Base-by-base conservation (phyloP, 2,113 vertebrate species). In the Rousettus leschenaultii region DNA sequence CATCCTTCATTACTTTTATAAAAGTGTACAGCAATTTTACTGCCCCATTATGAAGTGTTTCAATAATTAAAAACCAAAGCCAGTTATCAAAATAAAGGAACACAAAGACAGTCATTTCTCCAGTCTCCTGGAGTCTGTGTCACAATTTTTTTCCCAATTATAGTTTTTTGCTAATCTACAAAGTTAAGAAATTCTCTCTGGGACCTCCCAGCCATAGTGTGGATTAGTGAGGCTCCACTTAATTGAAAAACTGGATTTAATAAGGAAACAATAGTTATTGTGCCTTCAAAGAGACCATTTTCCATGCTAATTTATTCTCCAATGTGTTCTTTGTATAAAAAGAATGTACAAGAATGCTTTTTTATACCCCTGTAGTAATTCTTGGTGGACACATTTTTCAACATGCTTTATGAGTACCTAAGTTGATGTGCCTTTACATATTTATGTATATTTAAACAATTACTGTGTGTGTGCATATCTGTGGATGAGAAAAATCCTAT, bases 181-280 rank as follows among this genome's bases (percentile, higher is more conserved):
- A 97, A 97, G 94, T 97, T 97, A 92, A 95, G 92, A 95, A 97
- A 97, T 96, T 93, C 97, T 96, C 97, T 70, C 5, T 92, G 97
- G 97, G 89, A 86, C 43, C 38, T 82, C 65, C 61, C 53, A 96
- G 61, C 65, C 45, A 85, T 75, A 89, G 63, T 59, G 70, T 65
- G 71, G 71, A 97, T 95, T 84, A 92, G 89, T 13, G n/a, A 97
- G 87, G 30, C 84, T 92, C 89, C 53, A 71, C 74, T 96, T 97
- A 97, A 97, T 97, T 97, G 96, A 96, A 97, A 97, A 98, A 94
- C 96, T 96, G 94, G 86, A 97, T 95, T 97, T 97, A 98, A 98
- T 97, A 97, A 97, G 94, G 92, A 98, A 97, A 98, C 97, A 97
- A 98, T 97, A 97, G 92, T 97, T 96, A 97, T 92, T 98, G 97